These are phyloP conservation scores for Larimichthys polyactis DNA, from an alignment of 2,113 vertebrate species.

Conservation along the genomic window DNA sequence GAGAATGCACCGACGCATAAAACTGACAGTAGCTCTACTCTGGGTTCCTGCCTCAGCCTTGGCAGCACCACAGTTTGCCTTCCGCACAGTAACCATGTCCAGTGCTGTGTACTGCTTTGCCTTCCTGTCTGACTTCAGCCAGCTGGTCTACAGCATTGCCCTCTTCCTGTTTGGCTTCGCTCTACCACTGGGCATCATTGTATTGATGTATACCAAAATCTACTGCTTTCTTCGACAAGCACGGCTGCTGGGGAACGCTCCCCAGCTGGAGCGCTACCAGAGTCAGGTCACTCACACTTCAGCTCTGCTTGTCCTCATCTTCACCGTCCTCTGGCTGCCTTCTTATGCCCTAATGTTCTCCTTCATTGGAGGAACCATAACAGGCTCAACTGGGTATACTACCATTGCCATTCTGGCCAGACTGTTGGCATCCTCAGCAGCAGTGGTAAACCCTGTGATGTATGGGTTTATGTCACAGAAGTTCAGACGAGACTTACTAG, in stretches of 20 bases:
- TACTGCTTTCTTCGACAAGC: conserved; percentile 79
- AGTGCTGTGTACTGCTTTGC: conserved; percentile 80
- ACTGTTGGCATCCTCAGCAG: conserved; percentile 79
- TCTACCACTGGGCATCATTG: conserved; percentile 80
- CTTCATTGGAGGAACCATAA: conserved; percentile 57
- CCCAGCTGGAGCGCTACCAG: conserved; percentile 83
- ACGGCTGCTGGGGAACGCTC: conserved; percentile 52
- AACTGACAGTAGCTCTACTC: conserved; percentile 67
- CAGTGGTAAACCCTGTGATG: conserved; percentile 82
- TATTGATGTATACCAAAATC: conserved; percentile 83
- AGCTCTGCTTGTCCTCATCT: conserved; percentile 82
- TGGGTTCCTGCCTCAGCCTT: conserved; percentile 79
- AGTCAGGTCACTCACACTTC: conserved; percentile 84
- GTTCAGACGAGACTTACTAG: conserved; percentile 79
- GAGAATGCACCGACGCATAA: conserved; percentile 60
- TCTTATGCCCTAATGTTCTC: conserved; percentile 85
- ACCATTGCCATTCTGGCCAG: conserved; percentile 73
- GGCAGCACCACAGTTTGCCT: conserved; percentile 83
- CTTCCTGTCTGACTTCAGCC: conserved; percentile 80
- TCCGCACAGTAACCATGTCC: conserved; percentile 68
- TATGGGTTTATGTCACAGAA: conserved; percentile 84
- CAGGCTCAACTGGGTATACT: conserved; percentile 22
- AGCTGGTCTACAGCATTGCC: conserved; percentile 79
- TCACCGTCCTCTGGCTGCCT: conserved; percentile 85
- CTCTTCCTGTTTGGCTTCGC: conserved; percentile 84